These are phyloP conservation scores for Seira musarum DNA, from an alignment of 2,888 invertebrate species.

Conservation along the genomic window DNA sequence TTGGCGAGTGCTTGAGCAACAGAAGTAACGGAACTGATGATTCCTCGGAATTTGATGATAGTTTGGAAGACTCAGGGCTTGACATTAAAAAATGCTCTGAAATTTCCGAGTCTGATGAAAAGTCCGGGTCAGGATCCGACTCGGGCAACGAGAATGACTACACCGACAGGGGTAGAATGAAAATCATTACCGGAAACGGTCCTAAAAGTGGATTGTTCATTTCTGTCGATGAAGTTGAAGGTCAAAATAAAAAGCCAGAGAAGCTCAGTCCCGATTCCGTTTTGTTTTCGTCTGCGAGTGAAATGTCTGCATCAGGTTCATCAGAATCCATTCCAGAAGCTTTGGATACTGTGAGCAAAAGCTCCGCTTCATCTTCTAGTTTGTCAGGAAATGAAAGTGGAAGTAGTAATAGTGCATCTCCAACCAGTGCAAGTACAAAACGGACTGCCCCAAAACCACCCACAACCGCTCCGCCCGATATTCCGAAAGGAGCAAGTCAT, in stretches of 20 bases:
- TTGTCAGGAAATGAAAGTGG: not conserved
- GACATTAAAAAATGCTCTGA: conserved; percentile 64
- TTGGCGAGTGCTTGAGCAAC: conserved; percentile 49
- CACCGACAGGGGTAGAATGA: conserved; percentile 55
- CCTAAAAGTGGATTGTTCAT: conserved; percentile 64
- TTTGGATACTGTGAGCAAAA: conserved; percentile 50
- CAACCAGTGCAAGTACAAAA: conserved; percentile 32
- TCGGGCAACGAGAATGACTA: conserved; percentile 70
- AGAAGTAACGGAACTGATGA: conserved; percentile 56
- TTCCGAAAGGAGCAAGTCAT: conserved; percentile 31
- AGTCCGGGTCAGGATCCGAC: conserved; percentile 68
- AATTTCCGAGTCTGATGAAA: conserved; percentile 67
- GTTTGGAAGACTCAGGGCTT: conserved; percentile 69
- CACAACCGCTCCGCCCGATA: conserved; percentile 11
- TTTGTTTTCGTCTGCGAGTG: conserved; percentile 65
- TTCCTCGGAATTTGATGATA: conserved; percentile 68
- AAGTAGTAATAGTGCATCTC: not conserved
- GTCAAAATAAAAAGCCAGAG: conserved; percentile 57
- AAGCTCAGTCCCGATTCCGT: conserved; percentile 69
- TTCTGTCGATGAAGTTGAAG: conserved; percentile 65
- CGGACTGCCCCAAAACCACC: conserved; percentile 64
- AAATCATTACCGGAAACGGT: conserved; percentile 26
- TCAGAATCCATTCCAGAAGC: conserved; percentile 67
- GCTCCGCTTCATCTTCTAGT: not conserved
- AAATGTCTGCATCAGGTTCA: conserved; percentile 66